phyloP scores from a whole-genome alignment of 2,113 vertebrate genomes.

The Tragulus kanchil region DNA sequence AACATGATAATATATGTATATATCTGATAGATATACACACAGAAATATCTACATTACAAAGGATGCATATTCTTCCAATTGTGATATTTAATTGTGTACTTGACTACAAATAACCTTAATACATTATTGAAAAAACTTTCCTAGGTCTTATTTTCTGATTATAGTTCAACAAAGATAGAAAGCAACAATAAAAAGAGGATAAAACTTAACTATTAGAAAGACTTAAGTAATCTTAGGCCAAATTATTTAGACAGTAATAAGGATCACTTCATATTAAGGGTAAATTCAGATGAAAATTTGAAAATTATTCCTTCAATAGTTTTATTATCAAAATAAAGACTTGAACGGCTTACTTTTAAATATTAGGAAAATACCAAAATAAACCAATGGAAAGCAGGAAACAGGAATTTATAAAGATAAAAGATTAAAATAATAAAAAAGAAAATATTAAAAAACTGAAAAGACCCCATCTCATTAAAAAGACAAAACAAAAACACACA shows the following conservation, averaged over 20 bases:
- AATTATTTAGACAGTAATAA: conserved; percentile 41
- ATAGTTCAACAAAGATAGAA: not conserved
- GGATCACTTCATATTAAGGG: not conserved
- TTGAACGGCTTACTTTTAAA: not conserved
- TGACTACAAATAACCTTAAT: not conserved
- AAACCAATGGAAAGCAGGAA: not conserved
- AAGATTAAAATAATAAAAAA: conserved; percentile 8
- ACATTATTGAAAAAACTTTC: not conserved
- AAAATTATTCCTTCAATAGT: not conserved
- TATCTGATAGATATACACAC: not conserved
- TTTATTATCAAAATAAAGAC: not conserved
- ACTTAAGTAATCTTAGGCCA: conserved; percentile 1
- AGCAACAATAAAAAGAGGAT: not conserved
- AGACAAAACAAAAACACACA: not conserved
- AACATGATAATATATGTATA: not conserved
- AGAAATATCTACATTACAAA: not conserved
- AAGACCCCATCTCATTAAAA: not conserved
- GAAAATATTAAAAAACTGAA: not conserved
- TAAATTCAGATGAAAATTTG: conserved; percentile 19
- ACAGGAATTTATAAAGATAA: not conserved
- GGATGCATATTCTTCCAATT: not conserved
- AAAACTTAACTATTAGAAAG: conserved; percentile 1
- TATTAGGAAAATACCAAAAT: not conserved
- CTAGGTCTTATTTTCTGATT: conserved; percentile 11
- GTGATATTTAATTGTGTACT: conserved; percentile 2